Base-by-base conservation (phyloP, 2,888 invertebrate genomes). In the Pilophorus perplexus region DNA sequence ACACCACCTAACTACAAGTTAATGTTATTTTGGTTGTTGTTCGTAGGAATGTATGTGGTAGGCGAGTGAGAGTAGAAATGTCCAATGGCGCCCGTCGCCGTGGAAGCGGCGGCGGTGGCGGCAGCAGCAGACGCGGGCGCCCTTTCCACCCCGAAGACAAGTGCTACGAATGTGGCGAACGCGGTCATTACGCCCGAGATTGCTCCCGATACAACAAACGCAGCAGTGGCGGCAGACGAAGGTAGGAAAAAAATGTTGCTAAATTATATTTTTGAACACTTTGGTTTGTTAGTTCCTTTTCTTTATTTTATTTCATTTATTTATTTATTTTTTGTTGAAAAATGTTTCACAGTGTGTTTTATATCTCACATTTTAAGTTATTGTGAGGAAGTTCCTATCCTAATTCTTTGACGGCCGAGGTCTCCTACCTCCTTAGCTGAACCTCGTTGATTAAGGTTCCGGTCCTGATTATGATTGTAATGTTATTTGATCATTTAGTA, bases 151-250 rank as follows among this genome's bases (percentile, higher is more conserved):
- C 92, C 8, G 92, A 93, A 74, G 94, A 94, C 79, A 86, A 91
- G 69, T 95, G 95, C 78, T 95, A 94, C 76, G 93, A 94, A 76
- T 95, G 95, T 78, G 94, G 94, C 37, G 93, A 92, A 74, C 83
- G 92, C 70, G 95, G 95, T 6, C 94, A 95, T 77, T 94, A 93
- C 77, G 94, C 94, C 59, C 84, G 94, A 72, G 93, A 95, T 77
- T 94, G 95, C 78, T 84, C 86, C 67, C 82, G 88, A 70, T 85
- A 88, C 74, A 54, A 44, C 50, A 78, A 80, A 68, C 78, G 81
- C 67, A 75, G 79, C 67, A n/a, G n/a, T n/a, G n/a, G n/a, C n/a
- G 40, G 57, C n/a, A 37, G 38, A 25, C 38, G 64, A 71, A 59
- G 59, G 59, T 59, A 42, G 42, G 23, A 22, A 55, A 16, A 52